phyloP scores from a whole-genome alignment of 2,113 vertebrate species.

The Sinocyclocheilus anshuiensis region DNA sequence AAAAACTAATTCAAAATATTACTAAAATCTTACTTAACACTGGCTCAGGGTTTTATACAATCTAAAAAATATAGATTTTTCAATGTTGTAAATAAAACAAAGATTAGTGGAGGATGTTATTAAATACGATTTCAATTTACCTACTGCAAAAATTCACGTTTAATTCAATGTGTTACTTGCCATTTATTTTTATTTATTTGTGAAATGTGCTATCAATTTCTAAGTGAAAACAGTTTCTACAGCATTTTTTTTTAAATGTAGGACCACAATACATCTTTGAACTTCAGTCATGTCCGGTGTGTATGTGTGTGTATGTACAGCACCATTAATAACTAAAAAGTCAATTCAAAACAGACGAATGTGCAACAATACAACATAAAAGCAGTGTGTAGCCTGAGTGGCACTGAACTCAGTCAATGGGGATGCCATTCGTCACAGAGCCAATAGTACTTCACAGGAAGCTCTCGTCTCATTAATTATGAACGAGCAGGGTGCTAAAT shows the following conservation, averaged over 20 bases:
- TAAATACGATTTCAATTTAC: too few relatives aligned
- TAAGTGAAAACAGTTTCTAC: background rate
- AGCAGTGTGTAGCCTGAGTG: conserved; percentile 3
- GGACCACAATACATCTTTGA: background rate
- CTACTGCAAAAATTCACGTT: too few relatives aligned
- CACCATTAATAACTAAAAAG: background rate
- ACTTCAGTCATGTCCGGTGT: background rate
- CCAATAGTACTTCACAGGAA: conserved; percentile 71
- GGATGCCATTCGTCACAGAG: conserved; percentile 47
- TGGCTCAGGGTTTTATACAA: too few relatives aligned
- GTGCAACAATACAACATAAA: conserved; percentile 18
- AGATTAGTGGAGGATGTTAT: too few relatives aligned
- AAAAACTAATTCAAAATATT: too few relatives aligned
- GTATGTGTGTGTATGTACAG: background rate
- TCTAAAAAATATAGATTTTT: too few relatives aligned
- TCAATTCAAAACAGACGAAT: background rate
- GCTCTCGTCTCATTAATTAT: conserved; percentile 76
- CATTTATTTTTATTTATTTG: background rate
- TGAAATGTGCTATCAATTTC: background rate
- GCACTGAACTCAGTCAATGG: conserved; percentile 34
- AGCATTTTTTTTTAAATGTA: background rate
- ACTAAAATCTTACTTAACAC: too few relatives aligned
- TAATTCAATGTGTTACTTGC: too few relatives aligned
- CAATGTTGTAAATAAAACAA: too few relatives aligned
- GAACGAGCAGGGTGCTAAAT: conserved; percentile 74